A percentile compares a stretch with the other conserved stretches of the same genome.
Evolutionary conservation across 2,797 vertebrate genomes (phyloP).

Genomic region (Strix occidentalis): DNA sequence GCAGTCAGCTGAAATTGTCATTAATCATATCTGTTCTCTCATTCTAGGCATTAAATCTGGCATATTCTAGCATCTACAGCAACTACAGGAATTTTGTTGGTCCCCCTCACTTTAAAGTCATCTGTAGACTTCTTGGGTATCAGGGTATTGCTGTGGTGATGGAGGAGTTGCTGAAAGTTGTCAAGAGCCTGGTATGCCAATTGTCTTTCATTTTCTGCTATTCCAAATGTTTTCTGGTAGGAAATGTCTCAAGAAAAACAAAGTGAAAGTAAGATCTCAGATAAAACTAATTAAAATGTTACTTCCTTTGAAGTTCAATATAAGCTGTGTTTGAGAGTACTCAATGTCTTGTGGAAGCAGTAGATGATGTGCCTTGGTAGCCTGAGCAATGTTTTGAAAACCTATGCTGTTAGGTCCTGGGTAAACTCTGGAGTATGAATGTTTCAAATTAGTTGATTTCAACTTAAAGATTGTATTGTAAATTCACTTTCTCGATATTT

Average conservation of each 20-base stretch:
- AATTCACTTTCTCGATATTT: background rate
- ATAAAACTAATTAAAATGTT: background rate
- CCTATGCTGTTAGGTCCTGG: background rate
- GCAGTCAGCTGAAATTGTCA: background rate
- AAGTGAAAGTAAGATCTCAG: background rate
- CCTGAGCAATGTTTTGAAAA: background rate
- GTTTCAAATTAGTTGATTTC: background rate
- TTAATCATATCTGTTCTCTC: background rate
- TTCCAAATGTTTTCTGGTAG: background rate
- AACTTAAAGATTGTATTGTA: background rate
- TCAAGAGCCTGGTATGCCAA: constrained; percentile 92
- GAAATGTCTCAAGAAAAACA: background rate
- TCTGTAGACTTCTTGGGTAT: constrained; percentile 96
- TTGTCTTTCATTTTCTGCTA: background rate
- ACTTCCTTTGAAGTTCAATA: background rate
- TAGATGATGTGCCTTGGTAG: background rate
- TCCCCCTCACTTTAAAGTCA: constrained; percentile 94
- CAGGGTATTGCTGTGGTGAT: constrained; percentile 99
- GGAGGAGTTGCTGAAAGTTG: constrained; percentile 98
- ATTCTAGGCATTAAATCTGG: constrained; percentile 89
- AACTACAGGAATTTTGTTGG: constrained; percentile 95
- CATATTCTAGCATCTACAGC: constrained; percentile 95
- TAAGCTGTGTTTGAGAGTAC: background rate
- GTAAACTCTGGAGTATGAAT: background rate
- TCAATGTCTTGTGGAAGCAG: background rate